Percentiles rank a stretch among this genome's conserved stretches.
Conservation (phyloP, 2,888 invertebrate genomes). For the Drosophila mimetica region DNA sequence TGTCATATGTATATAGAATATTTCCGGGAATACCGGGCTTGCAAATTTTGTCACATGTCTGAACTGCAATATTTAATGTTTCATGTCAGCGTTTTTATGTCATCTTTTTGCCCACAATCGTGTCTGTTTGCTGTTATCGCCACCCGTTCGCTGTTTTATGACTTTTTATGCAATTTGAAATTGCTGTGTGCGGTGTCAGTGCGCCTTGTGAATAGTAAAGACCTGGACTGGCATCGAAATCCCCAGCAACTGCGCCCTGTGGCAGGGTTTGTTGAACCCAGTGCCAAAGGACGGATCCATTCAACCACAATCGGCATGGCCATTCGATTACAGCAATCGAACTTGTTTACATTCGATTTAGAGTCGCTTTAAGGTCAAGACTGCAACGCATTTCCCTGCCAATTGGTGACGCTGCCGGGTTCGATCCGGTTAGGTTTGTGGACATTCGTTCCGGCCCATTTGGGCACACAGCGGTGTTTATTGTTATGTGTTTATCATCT, state of each 20-base stretch:
- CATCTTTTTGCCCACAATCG: conserved; percentile 17
- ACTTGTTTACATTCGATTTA: conserved; percentile 41
- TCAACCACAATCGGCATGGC: conserved; percentile 13
- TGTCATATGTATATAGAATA: background rate
- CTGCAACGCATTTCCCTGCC: conserved; percentile 35
- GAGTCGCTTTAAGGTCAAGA: conserved; percentile 40
- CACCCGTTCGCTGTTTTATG: conserved; percentile 39
- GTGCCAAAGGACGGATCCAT: conserved; percentile 21
- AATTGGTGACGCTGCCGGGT: conserved; percentile 25
- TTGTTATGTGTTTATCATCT: conserved; percentile 35
- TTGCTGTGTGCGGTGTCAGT: conserved; percentile 28
- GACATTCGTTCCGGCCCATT: conserved; percentile 33
- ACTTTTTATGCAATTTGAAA: conserved; percentile 53
- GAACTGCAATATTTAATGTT: conserved; percentile 42
- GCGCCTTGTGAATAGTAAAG: conserved; percentile 38
- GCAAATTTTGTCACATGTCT: conserved; percentile 13
- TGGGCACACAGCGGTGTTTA: conserved; percentile 28
- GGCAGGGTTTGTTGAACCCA: conserved; percentile 56
- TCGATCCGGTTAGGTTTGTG: conserved; percentile 14
- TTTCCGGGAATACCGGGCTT: background rate
- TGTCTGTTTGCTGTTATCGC: conserved; percentile 28
- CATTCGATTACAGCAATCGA: conserved; percentile 11
- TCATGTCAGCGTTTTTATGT: conserved; percentile 40
- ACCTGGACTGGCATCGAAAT: conserved; percentile 45
- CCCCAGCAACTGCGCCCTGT: conserved; percentile 1